A percentile compares a stretch with the other conserved stretches of the same genome.
Conservation (phyloP, 30 jellyfish, hydroid and myxozoan genomes). For the Turritopsis rubra region DNA sequence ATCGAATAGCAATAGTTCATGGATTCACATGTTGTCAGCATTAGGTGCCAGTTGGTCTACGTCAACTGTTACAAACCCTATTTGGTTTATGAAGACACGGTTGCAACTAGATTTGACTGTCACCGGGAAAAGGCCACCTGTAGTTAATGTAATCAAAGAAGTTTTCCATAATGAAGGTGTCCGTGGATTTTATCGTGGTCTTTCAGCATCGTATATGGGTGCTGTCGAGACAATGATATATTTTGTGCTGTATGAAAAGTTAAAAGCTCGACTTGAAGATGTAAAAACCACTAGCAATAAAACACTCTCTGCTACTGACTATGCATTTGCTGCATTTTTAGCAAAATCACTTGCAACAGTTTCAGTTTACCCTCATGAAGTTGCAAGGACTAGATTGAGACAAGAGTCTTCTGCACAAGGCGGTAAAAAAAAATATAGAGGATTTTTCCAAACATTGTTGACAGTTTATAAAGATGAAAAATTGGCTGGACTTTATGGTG, state of each 20-base stretch:
- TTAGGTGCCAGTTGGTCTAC: slow-evolving; percentile 69
- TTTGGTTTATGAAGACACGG: slow-evolving; percentile 94
- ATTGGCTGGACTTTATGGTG: slow-evolving; percentile 90
- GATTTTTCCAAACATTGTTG: slow-evolving; percentile 76
- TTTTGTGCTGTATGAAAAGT: slow-evolving; percentile 76
- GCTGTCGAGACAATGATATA: slow-evolving; percentile 87
- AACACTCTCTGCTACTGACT: slow-evolving; percentile 51
- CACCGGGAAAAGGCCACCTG: slow-evolving; percentile 44
- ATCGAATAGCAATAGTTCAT: slow-evolving; percentile 41
- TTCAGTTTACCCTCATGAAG: slow-evolving; percentile 96
- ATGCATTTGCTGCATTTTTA: slow-evolving; percentile 56
- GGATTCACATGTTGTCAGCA: slow-evolving; percentile 89
- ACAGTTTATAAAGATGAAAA: slow-evolving; percentile 90
- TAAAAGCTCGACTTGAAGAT: slow-evolving; percentile 39
- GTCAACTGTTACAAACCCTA: slow-evolving; percentile 91
- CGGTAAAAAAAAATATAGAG: slow-evolving; percentile 61
- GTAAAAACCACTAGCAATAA: slow-evolving; percentile 35
- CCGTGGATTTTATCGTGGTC: slow-evolving; percentile 93
- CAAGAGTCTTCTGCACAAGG: slow-evolving; percentile 61
- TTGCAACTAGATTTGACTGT: slow-evolving; percentile 82
- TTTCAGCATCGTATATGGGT: slow-evolving; percentile 91
- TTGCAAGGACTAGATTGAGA: slow-evolving; percentile 94
- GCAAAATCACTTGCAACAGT: slow-evolving; percentile 79
- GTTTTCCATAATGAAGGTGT: slow-evolving; percentile 79
- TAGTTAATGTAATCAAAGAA: slow-evolving; percentile 43